These are phyloP conservation scores for Hippopotamus amphibius DNA, from an alignment of 2,113 vertebrate genomes.

Conservation along the genomic window DNA sequence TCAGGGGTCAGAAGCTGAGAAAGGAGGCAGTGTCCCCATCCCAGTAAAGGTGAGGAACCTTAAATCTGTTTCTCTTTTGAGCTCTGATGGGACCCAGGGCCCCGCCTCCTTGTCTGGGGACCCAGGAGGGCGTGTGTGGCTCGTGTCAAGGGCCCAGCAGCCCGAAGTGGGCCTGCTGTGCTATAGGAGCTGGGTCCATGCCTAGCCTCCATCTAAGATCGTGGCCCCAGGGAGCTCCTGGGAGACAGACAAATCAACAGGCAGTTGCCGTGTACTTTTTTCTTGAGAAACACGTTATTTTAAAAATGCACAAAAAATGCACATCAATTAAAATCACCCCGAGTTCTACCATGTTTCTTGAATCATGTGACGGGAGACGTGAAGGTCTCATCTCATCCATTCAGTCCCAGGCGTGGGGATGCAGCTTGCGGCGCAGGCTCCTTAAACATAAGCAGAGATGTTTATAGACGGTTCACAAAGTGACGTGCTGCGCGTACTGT, in stretches of 20 bases:
- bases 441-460: background rate
- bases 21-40: background rate
- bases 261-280: background rate
- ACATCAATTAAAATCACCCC: background rate
- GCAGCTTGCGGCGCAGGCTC: background rate
- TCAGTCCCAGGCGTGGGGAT: rapidly evolving
- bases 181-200: rapidly evolving
- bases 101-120: too few species aligned
- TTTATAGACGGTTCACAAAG: background rate
- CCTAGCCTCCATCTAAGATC: rapidly evolving
- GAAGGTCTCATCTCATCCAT: background rate
- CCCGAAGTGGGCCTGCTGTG: background rate
- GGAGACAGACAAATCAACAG: background rate
- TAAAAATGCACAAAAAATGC: too few species aligned
- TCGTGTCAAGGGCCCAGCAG: background rate
- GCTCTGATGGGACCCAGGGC: background rate
- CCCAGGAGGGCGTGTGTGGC: background rate
- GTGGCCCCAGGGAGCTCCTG: background rate
- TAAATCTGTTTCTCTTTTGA: too few species aligned
- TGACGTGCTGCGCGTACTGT: rapidly evolving
- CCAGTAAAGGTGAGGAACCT: background rate
- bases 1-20: rapidly evolving
- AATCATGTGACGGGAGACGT: rapidly evolving
- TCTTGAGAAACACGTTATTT: background rate
- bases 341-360: background rate